Conservation (phyloP, 2,113 vertebrate genomes). For the Saguinus imperator region DNA sequence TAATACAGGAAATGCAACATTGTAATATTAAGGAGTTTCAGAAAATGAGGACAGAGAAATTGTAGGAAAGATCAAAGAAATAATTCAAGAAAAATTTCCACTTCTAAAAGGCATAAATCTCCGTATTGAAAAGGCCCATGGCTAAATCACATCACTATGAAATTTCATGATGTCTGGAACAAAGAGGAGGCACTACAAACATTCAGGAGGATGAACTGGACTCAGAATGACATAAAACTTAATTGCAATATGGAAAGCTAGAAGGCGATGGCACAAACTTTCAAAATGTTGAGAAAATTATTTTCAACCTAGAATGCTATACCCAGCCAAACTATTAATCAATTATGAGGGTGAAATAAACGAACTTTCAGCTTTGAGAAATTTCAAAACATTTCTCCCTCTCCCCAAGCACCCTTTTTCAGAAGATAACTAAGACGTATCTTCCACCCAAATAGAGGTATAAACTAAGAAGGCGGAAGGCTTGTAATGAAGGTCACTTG, state of each 20-base stretch:
- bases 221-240: neutral
- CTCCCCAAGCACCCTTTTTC: neutral
- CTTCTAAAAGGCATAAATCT: neutral
- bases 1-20: neutral
- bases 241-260: neutral
- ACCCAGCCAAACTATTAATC: neutral
- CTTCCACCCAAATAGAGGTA: neutral
- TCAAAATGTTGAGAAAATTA: slow-evolving; percentile 34
- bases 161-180: neutral
- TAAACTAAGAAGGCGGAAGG: neutral
- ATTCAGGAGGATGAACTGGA: slow-evolving; percentile 10
- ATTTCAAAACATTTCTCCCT: neutral
- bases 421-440: slow-evolving; percentile 3
- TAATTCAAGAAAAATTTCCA: neutral
- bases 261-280: neutral
- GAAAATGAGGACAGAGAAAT: neutral
- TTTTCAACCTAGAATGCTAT: slow-evolving; percentile 20
- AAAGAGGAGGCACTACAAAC: neutral
- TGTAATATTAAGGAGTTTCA: slow-evolving; percentile 17
- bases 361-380: slow-evolving; percentile 36
- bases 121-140: neutral
- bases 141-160: neutral
- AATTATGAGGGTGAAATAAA: neutral
- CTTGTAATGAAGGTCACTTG: neutral
- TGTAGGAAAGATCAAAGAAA: neutral